Base-by-base conservation (phyloP, 2,113 vertebrate species). In the Halcyon senegalensis region DNA sequence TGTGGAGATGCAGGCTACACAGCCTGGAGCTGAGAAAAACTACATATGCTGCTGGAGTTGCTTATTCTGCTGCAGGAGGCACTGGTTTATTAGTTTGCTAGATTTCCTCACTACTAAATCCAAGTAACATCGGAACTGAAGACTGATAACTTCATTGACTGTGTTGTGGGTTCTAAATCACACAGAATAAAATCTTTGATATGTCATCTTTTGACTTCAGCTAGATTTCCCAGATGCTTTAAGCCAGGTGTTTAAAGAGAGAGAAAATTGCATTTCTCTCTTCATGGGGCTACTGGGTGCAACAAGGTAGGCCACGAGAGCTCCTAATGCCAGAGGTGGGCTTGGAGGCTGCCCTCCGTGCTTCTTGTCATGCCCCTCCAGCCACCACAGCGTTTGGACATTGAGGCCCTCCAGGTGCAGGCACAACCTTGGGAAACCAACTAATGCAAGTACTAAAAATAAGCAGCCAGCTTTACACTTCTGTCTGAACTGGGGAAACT, bases 41-140 rank as follows among this genome's bases (percentile, higher is more conserved):
- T 95, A 69, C 91, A 82, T 91, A 87, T 93, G 86, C 69, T 95
- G 16, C 56, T 84, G 88, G 69, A 84, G 81, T 53, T 96, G 90
- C 73, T 55, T 93, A 10, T 79, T 93, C 93, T 75, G 86, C 89
- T 91, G 78, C 50, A 72, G 87, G 53, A 93, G 58, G 39, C 66
- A 91, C 55, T 60, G 70, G 33, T 78, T 92, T 60, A 74, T 75
- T 75, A 35, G 33, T 64, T 84, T 5, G 2, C 44, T 79, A 44
- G 60, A 60, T 81, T 62, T 90, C 63, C 60, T 68, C 15, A 16
- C 73, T 84, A 24, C 31, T 87, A 89, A 77, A 90, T 79, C 27
- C 16, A 51, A 72, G 39, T 37, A 59, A 78, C 48, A 27, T 12
- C 2, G 4, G 13, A 21, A 48, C 39, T 51, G 24, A 90, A 60